Base-by-base conservation (phyloP, 2,113 vertebrate species). In the Picathartes gymnocephalus region DNA sequence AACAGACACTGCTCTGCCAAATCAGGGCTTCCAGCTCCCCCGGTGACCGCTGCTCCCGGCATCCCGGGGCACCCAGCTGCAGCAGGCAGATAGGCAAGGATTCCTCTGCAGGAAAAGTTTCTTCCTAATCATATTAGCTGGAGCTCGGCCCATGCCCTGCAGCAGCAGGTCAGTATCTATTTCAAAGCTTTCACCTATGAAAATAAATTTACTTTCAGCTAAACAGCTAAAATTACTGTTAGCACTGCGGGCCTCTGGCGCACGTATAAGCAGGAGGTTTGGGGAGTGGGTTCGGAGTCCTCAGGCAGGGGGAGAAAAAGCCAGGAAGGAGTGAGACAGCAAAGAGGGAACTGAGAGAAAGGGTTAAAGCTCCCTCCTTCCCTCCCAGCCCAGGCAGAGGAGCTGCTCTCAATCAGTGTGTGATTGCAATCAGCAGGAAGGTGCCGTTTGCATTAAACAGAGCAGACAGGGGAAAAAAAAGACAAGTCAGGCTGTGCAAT, bases 351-450 rank as follows among this genome's bases (percentile, higher is more conserved):
- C 56, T 0, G 4, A 68, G 48, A 37, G 87, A 94, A 96, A 86
- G 95, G 88, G 97, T 96, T 97, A 97, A 97, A 70, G 89, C 71
- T 76, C 62, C 65, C 61, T 78, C 85, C 72, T 93, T 95, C 72
- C 61, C 53, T 93, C 53, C 56, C 60, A 54, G 92, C 95, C 72
- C 96, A 73, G 94, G 95, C 95, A 94, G 93, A 94, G 84, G 92
- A 94, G 84, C 39, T 39, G 86, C 95, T 97, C 84, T 93, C 96
- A 97, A 98, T 98, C 98, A 98, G 95, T 33, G 68, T 45, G 65
- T 97, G 96, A 98, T 98, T 98, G 98, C 97, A 98, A 98, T 98
- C 98, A 98, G 94, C 92, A 10, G 91, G 40, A 96, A 60, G 88
- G 95, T 96, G 80, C 47, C 15, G 87, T 83, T 81, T 93, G 96